phyloP scores from a whole-genome alignment of 2,113 vertebrate genomes.

The Myocastor coypus region DNA sequence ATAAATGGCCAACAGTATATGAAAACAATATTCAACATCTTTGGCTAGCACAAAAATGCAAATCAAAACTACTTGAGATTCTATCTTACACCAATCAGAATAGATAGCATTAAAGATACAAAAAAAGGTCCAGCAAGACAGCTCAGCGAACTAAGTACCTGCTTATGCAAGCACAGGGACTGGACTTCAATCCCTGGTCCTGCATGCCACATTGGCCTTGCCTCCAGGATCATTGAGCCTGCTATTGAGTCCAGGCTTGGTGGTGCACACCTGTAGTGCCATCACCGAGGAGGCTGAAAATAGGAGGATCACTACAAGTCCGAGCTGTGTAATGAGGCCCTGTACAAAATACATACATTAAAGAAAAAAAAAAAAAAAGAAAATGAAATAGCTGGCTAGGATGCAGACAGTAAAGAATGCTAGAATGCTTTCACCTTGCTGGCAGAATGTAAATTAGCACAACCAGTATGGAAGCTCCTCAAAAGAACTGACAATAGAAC shows the following conservation, averaged over 20 bases:
- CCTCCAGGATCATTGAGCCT: too few relatives aligned
- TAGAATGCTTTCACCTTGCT: not conserved
- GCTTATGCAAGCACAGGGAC: too few relatives aligned
- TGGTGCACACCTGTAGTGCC: too few relatives aligned
- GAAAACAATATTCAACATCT: not conserved
- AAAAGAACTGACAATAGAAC: not conserved
- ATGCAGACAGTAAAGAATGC: not conserved
- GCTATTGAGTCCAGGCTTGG: too few relatives aligned
- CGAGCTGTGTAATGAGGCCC: too few relatives aligned
- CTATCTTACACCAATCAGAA: not conserved
- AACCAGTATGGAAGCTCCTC: not conserved
- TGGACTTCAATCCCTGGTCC: too few relatives aligned
- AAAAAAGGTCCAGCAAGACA: too few relatives aligned
- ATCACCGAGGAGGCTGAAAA: too few relatives aligned
- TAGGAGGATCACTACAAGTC: too few relatives aligned
- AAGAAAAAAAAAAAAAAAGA: not conserved
- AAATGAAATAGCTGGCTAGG: not conserved
- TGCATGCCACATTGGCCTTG: too few relatives aligned
- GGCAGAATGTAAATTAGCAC: not conserved
- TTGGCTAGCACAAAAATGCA: not conserved
- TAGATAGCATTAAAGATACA: not conserved
- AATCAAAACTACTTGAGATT: not conserved
- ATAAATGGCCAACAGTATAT: not conserved
- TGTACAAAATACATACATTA: too few relatives aligned
- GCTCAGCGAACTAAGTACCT: too few relatives aligned